phyloP scores from a whole-genome alignment of 2,113 vertebrate genomes.

The Haemorhous mexicanus region DNA sequence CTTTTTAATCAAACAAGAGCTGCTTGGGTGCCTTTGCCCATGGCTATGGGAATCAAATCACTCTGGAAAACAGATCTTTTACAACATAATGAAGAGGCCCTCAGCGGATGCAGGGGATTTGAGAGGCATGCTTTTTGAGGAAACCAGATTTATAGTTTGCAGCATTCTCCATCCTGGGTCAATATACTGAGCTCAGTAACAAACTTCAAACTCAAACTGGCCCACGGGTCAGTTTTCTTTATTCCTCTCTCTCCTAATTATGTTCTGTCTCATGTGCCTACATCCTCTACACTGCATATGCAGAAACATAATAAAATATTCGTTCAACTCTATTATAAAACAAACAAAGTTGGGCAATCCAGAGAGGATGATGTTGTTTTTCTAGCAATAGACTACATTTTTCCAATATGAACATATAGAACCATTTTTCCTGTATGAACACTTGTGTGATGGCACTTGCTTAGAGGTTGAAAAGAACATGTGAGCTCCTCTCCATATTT shows the following conservation, averaged over 20 bases:
- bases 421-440: not conserved
- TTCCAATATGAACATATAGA: not conserved
- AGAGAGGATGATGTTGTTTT: not conserved
- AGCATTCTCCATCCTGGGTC: slow-evolving; percentile 1
- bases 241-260: not conserved
- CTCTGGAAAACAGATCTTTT: slow-evolving; percentile 64
- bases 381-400: not conserved
- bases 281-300: not conserved
- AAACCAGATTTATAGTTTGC: slow-evolving; percentile 25
- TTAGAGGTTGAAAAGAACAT: not conserved
- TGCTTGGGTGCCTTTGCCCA: slow-evolving; percentile 48
- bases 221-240: not conserved
- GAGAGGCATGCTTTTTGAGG: slow-evolving; percentile 62
- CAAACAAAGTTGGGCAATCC: not conserved
- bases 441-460: not conserved
- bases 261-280: not conserved
- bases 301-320: not conserved
- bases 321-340: not conserved
- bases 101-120: slow-evolving; percentile 66
- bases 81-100: slow-evolving; percentile 52
- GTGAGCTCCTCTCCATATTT: not conserved
- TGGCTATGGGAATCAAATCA: slow-evolving; percentile 66
- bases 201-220: not conserved
- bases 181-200: not conserved
- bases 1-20: slow-evolving; percentile 60